Evolutionary conservation across 1,140 invertebrate species (phyloP).

Genomic region (Magallana ariakensis): DNA sequence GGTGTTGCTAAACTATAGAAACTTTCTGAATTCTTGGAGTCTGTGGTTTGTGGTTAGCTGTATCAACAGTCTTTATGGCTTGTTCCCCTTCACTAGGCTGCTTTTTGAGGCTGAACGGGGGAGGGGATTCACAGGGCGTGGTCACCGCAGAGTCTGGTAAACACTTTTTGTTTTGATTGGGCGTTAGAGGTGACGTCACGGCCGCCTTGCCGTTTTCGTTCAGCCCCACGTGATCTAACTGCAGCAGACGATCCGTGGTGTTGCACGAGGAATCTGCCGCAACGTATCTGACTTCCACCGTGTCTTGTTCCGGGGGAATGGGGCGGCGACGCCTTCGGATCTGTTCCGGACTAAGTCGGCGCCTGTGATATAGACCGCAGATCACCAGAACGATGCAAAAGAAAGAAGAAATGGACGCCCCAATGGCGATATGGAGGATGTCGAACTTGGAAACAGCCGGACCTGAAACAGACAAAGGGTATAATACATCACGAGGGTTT

Average conservation of each 20-base stretch:
- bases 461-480: slow-evolving; percentile 58
- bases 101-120: not conserved
- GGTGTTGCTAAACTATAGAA: slow-evolving; percentile 67
- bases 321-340: not conserved
- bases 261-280: slow-evolving; percentile 72
- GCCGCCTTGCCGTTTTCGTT: slow-evolving; percentile 46
- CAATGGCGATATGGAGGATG: slow-evolving; percentile 73
- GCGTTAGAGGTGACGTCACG: slow-evolving; percentile 47
- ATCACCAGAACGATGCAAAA: slow-evolving; percentile 74
- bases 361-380: slow-evolving; percentile 72
- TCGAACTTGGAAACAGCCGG: slow-evolving; percentile 66
- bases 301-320: slow-evolving; percentile 66
- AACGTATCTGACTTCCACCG: slow-evolving; percentile 74
- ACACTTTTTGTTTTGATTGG: slow-evolving; percentile 45
- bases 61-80: slow-evolving; percentile 31
- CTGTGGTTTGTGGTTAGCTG: not conserved
- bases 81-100: slow-evolving; percentile 46
- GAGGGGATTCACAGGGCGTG: slow-evolving; percentile 40
- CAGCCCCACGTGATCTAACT: slow-evolving; percentile 59
- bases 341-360: slow-evolving; percentile 67
- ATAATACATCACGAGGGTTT: no score
- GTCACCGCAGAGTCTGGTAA: slow-evolving; percentile 39
- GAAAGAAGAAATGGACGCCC: slow-evolving; percentile 73
- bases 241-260: slow-evolving; percentile 72
- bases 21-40: slow-evolving; percentile 71